A percentile compares a stretch with the other conserved stretches of the same genome.
phyloP scores from a whole-genome alignment of 2,113 vertebrate genomes.

The Macrotis lagotis region DNA sequence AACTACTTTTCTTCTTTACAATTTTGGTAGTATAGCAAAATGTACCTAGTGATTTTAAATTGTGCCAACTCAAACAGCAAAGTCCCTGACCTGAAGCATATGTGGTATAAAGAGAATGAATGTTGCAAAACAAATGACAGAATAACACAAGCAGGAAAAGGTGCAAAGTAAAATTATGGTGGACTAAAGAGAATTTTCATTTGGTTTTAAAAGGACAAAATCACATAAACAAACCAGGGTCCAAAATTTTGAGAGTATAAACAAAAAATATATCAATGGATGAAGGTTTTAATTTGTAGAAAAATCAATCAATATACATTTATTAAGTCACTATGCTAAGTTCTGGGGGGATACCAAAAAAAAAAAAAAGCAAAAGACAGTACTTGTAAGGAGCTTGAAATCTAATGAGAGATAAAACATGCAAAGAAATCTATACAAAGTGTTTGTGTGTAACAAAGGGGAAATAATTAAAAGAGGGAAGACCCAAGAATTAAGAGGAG shows the following conservation, averaged over 20 bases:
- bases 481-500: background rate
- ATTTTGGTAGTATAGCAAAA: background rate
- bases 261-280: background rate
- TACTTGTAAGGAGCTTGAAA: background rate
- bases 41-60: background rate
- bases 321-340: background rate
- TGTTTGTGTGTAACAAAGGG: background rate
- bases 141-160: background rate
- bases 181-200: background rate
- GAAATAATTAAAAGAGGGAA: background rate
- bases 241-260: background rate
- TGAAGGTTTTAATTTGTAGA: background rate
- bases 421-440: background rate
- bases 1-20: background rate
- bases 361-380: background rate
- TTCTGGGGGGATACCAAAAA: background rate
- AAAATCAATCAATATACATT: background rate
- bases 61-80: background rate
- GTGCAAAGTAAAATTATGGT: background rate
- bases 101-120: background rate
- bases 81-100: background rate
- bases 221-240: background rate
- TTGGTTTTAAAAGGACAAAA: background rate
- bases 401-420: background rate
- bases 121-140: background rate